Base-by-base conservation (phyloP, 2,888 invertebrate genomes). In the Chelonus formosanus region DNA sequence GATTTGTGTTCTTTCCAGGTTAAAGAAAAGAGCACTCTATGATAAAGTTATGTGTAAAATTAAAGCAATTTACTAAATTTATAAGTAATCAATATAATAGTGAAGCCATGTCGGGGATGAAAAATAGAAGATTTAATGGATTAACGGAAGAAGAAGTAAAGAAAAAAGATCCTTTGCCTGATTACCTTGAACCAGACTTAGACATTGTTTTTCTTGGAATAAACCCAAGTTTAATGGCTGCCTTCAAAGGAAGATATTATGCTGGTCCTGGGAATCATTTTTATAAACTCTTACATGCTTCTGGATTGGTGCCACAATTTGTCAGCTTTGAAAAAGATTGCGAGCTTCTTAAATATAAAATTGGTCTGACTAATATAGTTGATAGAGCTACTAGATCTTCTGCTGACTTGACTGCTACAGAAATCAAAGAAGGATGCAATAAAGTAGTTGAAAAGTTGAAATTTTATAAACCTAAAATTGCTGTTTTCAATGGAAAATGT, bases 251-350 rank as follows among this genome's bases (percentile, higher is more conserved):
- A 31, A 75, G 81, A 67, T 84, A 84, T 71, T 84, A 84, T 54
- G 84, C 84, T 3, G 83, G 84, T 6, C 81, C 82, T 3, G 84
- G 84, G 7, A 84, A 84, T 74, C 84, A 84, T 68, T 84, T 84
- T 63, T 84, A 84, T 58, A 83, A 82, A 69, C 75, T 84, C n/a
- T 65, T 84, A 4, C 75, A 79, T 43, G 78, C 73, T 7, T 83
- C 84, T 3, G 76, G 73, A 5, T 67, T 84, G 7, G 72, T 79
- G 2, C 78, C 84, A 5, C 65, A 65, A 57, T 73, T 70, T 20
- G 62, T 84, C 2, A 78, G 64, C 53, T 80, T 75, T 36, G 80
- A 82, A 54, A 77, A 81, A 61, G 84, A 84, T 66, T 70, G 75
- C 5, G 77, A 78, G 32, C 73, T 84, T 4, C 70, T 75, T 5